Evolutionary conservation across 2,888 invertebrate species (phyloP).

Genomic region (Tenthredo distinguenda): DNA sequence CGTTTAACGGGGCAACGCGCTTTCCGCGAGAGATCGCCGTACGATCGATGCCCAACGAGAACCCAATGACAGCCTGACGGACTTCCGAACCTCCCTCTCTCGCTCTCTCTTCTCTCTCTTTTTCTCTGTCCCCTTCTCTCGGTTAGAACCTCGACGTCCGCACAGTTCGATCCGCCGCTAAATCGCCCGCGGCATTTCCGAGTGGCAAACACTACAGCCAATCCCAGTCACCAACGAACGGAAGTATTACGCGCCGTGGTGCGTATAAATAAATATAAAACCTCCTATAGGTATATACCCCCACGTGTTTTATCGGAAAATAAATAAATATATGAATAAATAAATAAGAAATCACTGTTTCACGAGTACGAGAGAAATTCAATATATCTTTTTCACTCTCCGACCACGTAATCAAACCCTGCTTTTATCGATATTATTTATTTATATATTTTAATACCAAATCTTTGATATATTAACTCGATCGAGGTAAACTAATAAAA

Average conservation of each 20-base stretch:
- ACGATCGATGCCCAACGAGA: constrained; percentile 33
- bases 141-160: constrained; percentile 48
- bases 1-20: constrained; percentile 33
- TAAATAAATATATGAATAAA: neutral
- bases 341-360: neutral
- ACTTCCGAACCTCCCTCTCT: constrained; percentile 53
- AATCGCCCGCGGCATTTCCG: constrained; percentile 44
- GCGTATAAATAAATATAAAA: constrained; percentile 23
- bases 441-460: neutral
- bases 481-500: neutral
- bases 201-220: constrained; percentile 17
- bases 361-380: neutral
- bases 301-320: neutral
- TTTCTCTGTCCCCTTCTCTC: constrained; percentile 52
- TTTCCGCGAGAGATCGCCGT: constrained; percentile 10
- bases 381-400: neutral
- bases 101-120: constrained; percentile 31
- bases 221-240: constrained; percentile 27
- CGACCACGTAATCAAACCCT: neutral
- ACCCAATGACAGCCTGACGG: constrained; percentile 44
- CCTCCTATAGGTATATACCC: neutral
- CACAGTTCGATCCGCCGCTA: constrained; percentile 28
- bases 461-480: neutral
- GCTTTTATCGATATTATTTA: neutral
- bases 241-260: neutral